phyloP scores from a whole-genome alignment of 1,140 invertebrate genomes.

The Camponotus floridanus region DNA sequence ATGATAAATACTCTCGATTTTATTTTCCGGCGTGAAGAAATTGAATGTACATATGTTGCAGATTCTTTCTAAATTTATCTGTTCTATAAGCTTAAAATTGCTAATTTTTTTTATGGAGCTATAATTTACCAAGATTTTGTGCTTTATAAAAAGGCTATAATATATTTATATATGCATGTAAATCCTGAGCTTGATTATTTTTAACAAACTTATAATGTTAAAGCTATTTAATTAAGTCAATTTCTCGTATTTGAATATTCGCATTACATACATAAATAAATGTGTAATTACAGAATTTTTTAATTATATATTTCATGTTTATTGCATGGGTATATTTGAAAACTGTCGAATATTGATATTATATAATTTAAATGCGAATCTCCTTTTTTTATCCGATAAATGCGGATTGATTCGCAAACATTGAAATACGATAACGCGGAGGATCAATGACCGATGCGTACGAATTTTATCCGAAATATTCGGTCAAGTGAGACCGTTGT shows the following conservation, averaged over 20 bases:
- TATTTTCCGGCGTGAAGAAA: not conserved
- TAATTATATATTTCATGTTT: not conserved
- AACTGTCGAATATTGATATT: not conserved
- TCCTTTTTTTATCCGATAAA: not conserved
- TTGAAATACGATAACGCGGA: constrained; percentile 35
- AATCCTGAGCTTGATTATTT: not conserved
- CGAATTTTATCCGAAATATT: constrained; percentile 48
- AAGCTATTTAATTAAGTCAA: no score
- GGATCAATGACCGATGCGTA: constrained; percentile 36
- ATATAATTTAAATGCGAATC: not conserved
- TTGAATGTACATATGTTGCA: not conserved
- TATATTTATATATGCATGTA: not conserved
- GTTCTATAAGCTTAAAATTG: no score
- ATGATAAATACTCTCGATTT: not conserved
- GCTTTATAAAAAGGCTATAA: no score
- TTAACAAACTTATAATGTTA: not conserved
- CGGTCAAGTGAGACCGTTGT: constrained; percentile 61
- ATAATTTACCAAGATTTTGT: no score
- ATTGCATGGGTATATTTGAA: not conserved
- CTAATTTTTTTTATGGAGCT: no score
- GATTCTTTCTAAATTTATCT: no score
- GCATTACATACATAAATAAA: not conserved
- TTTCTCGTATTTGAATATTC: not conserved
- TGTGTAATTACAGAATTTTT: not conserved
- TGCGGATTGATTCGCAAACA: constrained; percentile 1